Conservation (phyloP, 2,888 invertebrate genomes). For the Chrysolina haemoptera region DNA sequence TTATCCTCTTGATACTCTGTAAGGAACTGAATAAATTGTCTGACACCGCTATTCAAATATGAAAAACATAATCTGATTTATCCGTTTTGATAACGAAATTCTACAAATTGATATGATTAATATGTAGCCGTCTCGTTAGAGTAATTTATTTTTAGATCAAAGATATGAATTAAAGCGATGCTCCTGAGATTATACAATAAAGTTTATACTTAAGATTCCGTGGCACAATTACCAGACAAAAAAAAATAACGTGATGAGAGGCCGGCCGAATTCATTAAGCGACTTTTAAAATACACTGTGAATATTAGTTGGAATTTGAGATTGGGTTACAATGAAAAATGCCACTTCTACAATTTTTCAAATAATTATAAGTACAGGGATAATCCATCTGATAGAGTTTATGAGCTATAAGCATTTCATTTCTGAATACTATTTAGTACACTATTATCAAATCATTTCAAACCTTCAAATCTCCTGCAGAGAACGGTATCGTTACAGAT, state of each 20-base stretch:
- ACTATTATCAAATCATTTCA: too few relatives aligned
- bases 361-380: too few relatives aligned
- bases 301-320: not conserved
- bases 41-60: not conserved
- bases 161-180: conserved; percentile 9
- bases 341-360: too few relatives aligned
- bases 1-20: too few relatives aligned
- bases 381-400: too few relatives aligned
- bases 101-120: not conserved
- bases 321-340: too few relatives aligned
- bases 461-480: too few relatives aligned
- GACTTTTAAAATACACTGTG: not conserved
- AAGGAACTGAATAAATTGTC: not conserved
- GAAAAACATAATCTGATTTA: not conserved
- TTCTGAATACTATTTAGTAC: too few relatives aligned
- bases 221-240: not conserved
- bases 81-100: not conserved
- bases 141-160: conserved; percentile 18
- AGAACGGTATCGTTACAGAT: too few relatives aligned
- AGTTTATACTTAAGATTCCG: not conserved
- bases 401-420: too few relatives aligned
- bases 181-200: not conserved
- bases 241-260: not conserved
- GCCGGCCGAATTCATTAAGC: not conserved
- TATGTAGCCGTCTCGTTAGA: not conserved